phyloP scores from a whole-genome alignment of 1,140 invertebrate genomes.

The Drosophila prosaltans region DNA sequence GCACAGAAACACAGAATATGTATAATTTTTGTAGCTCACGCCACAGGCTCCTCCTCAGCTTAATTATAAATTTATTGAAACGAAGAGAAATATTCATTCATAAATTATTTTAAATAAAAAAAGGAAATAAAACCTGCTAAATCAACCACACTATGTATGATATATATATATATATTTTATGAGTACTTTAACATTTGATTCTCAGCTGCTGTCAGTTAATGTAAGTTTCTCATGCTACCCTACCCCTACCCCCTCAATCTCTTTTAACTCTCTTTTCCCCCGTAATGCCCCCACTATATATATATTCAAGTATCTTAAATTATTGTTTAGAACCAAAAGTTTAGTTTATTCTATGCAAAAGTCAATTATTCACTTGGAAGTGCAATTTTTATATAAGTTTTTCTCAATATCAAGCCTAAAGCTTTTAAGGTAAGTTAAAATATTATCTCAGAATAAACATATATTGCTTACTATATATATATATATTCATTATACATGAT shows the following conservation, averaged over 20 bases:
- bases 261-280: not conserved
- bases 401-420: conserved; percentile 15
- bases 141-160: conserved; percentile 63
- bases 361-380: not conserved
- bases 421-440: conserved; percentile 59
- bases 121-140: conserved; percentile 53
- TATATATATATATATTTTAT: conserved; percentile 24
- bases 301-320: conserved; percentile 22
- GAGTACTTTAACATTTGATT: conserved; percentile 44
- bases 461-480: too few species aligned
- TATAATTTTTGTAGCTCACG: conserved; percentile 59
- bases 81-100: conserved; percentile 29
- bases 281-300: not conserved
- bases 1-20: not conserved
- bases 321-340: conserved; percentile 30
- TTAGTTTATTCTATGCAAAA: conserved; percentile 42
- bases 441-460: not conserved
- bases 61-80: conserved; percentile 38
- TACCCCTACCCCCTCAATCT: not conserved
- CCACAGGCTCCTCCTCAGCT: conserved; percentile 63
- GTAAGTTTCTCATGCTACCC: conserved; percentile 27
- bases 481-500: too few species aligned
- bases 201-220: conserved; percentile 39
- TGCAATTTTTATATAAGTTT: conserved; percentile 10
- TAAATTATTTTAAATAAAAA: conserved; percentile 75